Base-by-base conservation (phyloP, 2,113 vertebrate genomes). In the Salvelinus alpinus region DNA sequence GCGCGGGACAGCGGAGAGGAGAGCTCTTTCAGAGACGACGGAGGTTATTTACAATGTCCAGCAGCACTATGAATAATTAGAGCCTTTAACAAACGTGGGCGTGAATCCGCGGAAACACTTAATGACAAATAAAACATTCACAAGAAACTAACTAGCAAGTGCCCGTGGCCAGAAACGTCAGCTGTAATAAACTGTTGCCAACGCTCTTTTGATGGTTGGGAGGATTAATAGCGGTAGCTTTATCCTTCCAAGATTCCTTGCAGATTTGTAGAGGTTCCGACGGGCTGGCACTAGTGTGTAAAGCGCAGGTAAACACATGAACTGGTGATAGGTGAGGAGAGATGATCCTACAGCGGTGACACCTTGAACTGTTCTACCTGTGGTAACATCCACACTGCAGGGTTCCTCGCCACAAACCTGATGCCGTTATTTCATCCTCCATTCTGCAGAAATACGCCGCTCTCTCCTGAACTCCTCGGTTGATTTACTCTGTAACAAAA, bases 71-170 rank as follows among this genome's bases (percentile, higher is more conserved):
- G 80, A 88, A 91, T 88, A 89, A 91, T 91, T 91, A 91, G 89
- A 91, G 88, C 83, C 91, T 91, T 91, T 90, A 77, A 84, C 74
- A 81, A 87, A 81, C 91, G 93, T 93, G 93, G 94, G 93, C 91
- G 93, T 92, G 92, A 94, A 89, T 92, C 86, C 93, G 90, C 83
- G 88, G 87, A 89, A 84, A 90, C 82, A 85, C 86, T 92, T 87
- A 86, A 86, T 88, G 86, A 92, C 86, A 93, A 91, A 93, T 91
- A 92, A 93, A 92, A 86, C 90, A 89, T 92, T 92, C 92, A 93
- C 91, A 90, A 90, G 84, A 69, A 79, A 79, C 69, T 71, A 80
- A 78, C 5, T 34, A 34, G 31, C 84, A 84, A 84, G 69, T 82
- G 82, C 81, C 77, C 75, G 62, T 65, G 84, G 83, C 71, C 71